Evolutionary conservation across 2,797 vertebrate genomes (phyloP).

Genomic region (Acanthurus tractus): DNA sequence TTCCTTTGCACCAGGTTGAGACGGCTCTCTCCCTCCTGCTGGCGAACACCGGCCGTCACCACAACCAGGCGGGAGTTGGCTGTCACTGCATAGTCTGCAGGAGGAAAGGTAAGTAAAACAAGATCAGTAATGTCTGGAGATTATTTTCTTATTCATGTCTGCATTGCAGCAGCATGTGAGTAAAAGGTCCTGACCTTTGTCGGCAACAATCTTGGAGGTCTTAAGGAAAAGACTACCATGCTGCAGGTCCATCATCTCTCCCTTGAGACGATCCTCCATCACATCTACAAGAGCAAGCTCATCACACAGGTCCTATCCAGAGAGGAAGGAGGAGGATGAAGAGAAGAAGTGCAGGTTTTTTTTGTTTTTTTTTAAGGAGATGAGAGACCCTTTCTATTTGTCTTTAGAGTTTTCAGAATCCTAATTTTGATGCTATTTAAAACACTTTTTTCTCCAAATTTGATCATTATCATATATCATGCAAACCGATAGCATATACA

Average conservation of each 20-base stretch:
- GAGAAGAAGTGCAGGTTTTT: background rate
- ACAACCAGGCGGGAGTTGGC: constrained; percentile 95
- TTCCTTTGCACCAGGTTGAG: constrained; percentile 97
- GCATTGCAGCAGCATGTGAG: background rate
- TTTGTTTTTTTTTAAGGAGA: no score
- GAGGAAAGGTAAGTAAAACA: no score
- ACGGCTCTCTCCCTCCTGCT: constrained; percentile 97
- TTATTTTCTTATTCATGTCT: background rate
- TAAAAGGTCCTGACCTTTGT: constrained; percentile 91
- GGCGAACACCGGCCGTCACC: constrained; percentile 95
- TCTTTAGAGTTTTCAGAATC: background rate
- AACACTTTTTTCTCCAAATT: background rate
- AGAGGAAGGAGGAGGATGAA: background rate
- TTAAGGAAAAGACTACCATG: constrained; percentile 96
- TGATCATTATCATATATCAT: background rate
- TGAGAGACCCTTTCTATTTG: background rate
- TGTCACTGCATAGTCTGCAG: constrained; percentile 92
- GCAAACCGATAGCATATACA: no score
- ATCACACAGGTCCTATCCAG: constrained; percentile 90
- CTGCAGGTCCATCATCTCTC: constrained; percentile 98
- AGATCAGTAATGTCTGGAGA: background rate
- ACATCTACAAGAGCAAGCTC: constrained; percentile 97
- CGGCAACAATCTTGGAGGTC: constrained; percentile 92
- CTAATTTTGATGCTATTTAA: background rate
- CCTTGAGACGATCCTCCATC: constrained; percentile 95